A percentile compares a stretch with the other conserved stretches of the same genome.
These are phyloP conservation scores for Torymus aiolomorphi DNA, from an alignment of 2,888 invertebrate species.

Conservation along the genomic window DNA sequence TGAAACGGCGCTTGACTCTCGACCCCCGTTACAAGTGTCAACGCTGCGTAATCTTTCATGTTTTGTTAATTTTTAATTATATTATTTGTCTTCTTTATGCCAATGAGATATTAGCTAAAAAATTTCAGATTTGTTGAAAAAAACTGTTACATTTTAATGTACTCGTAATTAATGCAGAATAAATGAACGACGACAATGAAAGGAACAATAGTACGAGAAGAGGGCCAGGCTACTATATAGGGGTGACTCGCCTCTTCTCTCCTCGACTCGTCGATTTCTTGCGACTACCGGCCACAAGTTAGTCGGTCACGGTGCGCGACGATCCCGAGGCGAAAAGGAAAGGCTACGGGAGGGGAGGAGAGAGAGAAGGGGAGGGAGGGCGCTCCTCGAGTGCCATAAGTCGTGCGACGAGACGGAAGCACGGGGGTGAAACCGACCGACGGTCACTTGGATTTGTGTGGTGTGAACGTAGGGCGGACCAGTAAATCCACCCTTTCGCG, in stretches of 20 bases:
- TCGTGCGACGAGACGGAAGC: conserved; percentile 67
- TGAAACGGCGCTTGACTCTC: not conserved
- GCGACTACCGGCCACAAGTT: conserved; percentile 34
- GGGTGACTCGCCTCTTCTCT: no score
- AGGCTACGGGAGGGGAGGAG: not conserved
- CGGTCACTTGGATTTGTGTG: conserved; percentile 76
- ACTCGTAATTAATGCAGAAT: no score
- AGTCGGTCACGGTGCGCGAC: conserved; percentile 53
- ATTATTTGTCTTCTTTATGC: no score
- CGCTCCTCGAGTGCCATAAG: conserved; percentile 67
- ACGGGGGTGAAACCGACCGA: conserved; percentile 65
- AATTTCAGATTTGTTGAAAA: no score
- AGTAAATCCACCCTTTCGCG: conserved; percentile 75
- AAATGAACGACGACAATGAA: no score
- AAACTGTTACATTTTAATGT: no score
- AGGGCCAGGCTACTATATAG: no score
- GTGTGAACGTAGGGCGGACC: conserved; percentile 74
- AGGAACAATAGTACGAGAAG: no score
- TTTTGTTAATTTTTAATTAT: no score
- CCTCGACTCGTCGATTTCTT: conserved; percentile 42
- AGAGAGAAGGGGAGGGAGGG: conserved; percentile 59
- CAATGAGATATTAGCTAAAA: no score
- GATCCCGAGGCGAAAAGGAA: conserved; percentile 45
- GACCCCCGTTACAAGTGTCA: no score
- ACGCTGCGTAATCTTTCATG: no score